Evolutionary conservation across 2,888 invertebrate genomes (phyloP).

Genomic region (Panopea generosa): DNA sequence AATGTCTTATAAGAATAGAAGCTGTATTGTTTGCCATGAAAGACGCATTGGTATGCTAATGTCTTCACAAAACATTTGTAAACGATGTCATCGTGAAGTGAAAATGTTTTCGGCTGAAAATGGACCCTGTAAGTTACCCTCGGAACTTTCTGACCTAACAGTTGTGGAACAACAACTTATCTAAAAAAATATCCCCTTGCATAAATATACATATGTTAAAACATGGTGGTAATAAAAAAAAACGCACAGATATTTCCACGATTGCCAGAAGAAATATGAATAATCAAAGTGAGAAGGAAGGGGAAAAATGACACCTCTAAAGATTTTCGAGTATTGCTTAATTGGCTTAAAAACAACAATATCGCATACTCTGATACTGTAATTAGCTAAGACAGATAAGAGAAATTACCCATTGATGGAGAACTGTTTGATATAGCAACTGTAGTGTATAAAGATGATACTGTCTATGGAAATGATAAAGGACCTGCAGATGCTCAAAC

Average conservation of each 20-base stretch:
- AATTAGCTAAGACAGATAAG: constrained; percentile 39
- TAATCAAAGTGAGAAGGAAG: constrained; percentile 40
- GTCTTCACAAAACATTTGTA: too few species aligned
- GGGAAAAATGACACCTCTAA: constrained; percentile 56
- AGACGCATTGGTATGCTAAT: too few species aligned
- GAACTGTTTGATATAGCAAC: constrained; percentile 23
- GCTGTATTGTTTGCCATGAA: too few species aligned
- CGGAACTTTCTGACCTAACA: too few species aligned
- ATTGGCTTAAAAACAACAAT: constrained; percentile 58
- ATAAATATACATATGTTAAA: too few species aligned
- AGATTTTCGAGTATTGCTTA: constrained; percentile 52
- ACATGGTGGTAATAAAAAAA: constrained; percentile 10
- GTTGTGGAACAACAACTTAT: too few species aligned
- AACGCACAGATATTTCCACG: constrained; percentile 34
- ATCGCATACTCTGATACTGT: constrained; percentile 44
- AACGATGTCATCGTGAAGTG: too few species aligned
- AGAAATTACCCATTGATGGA: constrained; percentile 43
- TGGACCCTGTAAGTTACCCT: too few species aligned
- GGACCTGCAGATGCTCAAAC: constrained; percentile 48
- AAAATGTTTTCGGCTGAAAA: too few species aligned
- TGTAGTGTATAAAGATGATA: constrained; percentile 15
- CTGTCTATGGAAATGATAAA: constrained; percentile 23
- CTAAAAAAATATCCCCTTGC: too few species aligned
- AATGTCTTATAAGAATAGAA: too few species aligned
- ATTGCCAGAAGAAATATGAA: constrained; percentile 41